phyloP scores from a whole-genome alignment of 2,888 invertebrate species.

The Eupithecia subumbrata region DNA sequence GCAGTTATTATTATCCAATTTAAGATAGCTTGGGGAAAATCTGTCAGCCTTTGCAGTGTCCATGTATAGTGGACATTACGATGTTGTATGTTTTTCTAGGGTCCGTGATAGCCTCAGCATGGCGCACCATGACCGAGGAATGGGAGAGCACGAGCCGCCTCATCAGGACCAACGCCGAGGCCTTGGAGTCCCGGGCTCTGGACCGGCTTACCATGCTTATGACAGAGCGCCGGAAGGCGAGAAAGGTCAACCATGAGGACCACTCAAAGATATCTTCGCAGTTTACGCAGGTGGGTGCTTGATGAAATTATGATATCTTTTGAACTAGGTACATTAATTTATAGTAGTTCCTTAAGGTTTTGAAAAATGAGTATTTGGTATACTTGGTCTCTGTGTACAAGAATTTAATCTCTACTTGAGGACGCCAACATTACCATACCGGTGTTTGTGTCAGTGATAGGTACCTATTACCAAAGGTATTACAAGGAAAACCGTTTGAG shows the following conservation, averaged over 20 bases:
- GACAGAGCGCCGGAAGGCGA: constrained; percentile 93
- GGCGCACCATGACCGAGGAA: constrained; percentile 95
- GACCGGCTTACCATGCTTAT: constrained; percentile 92
- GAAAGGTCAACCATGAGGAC: constrained; percentile 95
- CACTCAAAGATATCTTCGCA: constrained; percentile 92
- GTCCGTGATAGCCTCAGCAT: constrained; percentile 87
- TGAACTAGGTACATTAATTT: too few species aligned
- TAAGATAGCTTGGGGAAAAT: not conserved
- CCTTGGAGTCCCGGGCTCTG: constrained; percentile 91
- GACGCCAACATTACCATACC: not conserved
- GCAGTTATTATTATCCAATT: not conserved
- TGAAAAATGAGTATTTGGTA: not conserved
- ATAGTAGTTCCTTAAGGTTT: too few species aligned
- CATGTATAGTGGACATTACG: not conserved
- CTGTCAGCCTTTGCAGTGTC: not conserved
- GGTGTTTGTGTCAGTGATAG: not conserved
- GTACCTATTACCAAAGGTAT: not conserved
- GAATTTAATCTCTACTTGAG: not conserved
- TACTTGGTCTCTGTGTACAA: not conserved
- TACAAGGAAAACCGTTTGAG: constrained; percentile 14
- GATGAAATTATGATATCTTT: not conserved
- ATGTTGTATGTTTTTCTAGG: constrained; percentile 61
- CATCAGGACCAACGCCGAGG: constrained; percentile 93
- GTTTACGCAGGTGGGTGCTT: constrained; percentile 86
- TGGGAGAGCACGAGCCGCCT: constrained; percentile 93